phyloP scores from a whole-genome alignment of 2,888 invertebrate species.

The Cephus pulcher region DNA sequence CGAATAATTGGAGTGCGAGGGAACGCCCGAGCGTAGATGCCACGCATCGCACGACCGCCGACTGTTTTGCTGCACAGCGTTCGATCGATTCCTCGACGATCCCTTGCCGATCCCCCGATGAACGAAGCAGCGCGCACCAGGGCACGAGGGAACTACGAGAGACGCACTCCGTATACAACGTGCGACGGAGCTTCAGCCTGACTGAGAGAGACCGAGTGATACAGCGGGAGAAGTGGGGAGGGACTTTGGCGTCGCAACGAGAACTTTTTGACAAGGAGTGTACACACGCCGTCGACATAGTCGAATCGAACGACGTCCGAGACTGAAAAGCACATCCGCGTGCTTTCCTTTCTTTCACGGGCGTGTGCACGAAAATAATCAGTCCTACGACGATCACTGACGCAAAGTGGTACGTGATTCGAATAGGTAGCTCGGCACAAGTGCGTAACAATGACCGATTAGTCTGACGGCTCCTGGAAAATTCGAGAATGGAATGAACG shows the following conservation, averaged over 20 bases:
- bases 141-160: background rate
- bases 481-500: background rate
- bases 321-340: background rate
- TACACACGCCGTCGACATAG: background rate
- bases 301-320: background rate
- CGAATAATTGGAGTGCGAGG: background rate
- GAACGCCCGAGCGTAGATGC: slow-evolving; percentile 22
- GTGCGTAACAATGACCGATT: background rate
- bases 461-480: background rate
- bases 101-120: slow-evolving; percentile 3
- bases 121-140: slow-evolving; percentile 1
- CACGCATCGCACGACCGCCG: slow-evolving; percentile 28
- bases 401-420: background rate
- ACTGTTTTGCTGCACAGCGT: slow-evolving; percentile 40
- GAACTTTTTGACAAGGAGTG: background rate
- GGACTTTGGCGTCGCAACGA: background rate
- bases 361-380: background rate
- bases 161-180: background rate
- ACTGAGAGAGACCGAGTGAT: background rate
- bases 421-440: background rate
- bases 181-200: background rate
- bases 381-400: background rate
- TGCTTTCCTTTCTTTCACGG: background rate
- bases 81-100: slow-evolving; percentile 41
- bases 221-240: background rate